A percentile compares a stretch with the other conserved stretches of the same genome.
phyloP scores from a whole-genome alignment of 1,140 invertebrate genomes.

The Leptestheria dahalacensis region DNA sequence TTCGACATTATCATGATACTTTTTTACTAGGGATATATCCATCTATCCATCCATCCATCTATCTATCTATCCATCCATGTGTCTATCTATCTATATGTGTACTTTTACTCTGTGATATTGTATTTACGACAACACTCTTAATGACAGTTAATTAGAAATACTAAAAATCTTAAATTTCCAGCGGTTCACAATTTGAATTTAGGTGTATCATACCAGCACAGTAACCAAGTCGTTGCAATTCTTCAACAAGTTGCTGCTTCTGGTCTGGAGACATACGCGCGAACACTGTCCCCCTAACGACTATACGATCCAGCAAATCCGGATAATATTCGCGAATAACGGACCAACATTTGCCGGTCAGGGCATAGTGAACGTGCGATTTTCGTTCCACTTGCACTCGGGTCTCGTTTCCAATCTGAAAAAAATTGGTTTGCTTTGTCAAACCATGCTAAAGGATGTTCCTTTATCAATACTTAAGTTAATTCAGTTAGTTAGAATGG shows the following conservation, averaged over 20 bases:
- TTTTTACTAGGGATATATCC: no score
- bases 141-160: no score
- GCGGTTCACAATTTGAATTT: neutral
- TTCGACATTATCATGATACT: no score
- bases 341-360: constrained; percentile 24
- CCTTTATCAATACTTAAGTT: neutral
- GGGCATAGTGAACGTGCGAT: constrained; percentile 19
- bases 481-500: neutral
- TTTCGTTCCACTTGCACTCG: neutral
- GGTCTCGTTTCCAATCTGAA: neutral
- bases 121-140: no score
- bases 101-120: no score
- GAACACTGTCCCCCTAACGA: constrained; percentile 32
- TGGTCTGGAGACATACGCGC: constrained; percentile 45
- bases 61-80: no score
- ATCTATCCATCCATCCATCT: no score
- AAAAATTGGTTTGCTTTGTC: neutral
- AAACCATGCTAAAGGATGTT: neutral
- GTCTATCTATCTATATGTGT: no score
- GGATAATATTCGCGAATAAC: constrained; percentile 20
- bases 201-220: constrained; percentile 6
- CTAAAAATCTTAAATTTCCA: neutral
- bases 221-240: constrained; percentile 38
- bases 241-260: constrained; percentile 38
- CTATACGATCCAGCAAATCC: constrained; percentile 19